These are phyloP conservation scores for Nipponacmea schrenckii DNA, from an alignment of 2,888 invertebrate genomes.

Conservation along the genomic window DNA sequence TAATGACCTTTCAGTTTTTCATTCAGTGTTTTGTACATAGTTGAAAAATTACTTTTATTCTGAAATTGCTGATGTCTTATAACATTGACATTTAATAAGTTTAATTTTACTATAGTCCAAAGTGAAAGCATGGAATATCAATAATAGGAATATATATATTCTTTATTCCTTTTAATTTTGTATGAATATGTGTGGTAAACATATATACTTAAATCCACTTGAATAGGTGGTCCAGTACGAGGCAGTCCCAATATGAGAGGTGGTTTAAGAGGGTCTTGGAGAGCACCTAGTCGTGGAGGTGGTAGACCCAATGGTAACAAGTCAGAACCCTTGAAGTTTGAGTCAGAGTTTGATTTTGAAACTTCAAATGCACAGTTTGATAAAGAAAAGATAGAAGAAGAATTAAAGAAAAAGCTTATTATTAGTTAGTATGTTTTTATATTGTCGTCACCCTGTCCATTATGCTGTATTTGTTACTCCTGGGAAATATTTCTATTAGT, in stretches of 20 bases:
- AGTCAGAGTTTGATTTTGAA: slow-evolving; percentile 98
- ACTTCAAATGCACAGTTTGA: slow-evolving; percentile 97
- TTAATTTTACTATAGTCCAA: too few species aligned
- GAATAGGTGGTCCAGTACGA: not conserved
- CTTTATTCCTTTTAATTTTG: too few species aligned
- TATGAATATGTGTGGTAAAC: too few species aligned
- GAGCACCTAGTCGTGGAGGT: slow-evolving; percentile 39
- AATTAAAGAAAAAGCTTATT: slow-evolving; percentile 74
- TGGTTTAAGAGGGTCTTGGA: slow-evolving; percentile 35
- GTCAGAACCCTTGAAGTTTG: slow-evolving; percentile 80
- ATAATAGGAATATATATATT: too few species aligned
- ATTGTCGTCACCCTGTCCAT: not conserved
- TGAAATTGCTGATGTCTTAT: too few species aligned
- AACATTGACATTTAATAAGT: too few species aligned
- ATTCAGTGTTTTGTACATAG: too few species aligned
- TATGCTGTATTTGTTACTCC: too few species aligned
- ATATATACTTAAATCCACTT: not conserved
- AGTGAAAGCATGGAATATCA: too few species aligned
- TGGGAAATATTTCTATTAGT: too few species aligned
- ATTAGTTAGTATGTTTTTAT: slow-evolving; percentile 36
- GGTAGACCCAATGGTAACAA: slow-evolving; percentile 34
- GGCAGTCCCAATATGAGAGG: slow-evolving; percentile 20
- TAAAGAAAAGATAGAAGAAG: slow-evolving; percentile 78
- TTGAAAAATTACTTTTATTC: too few species aligned
- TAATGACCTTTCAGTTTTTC: too few species aligned